Conservation (phyloP, 2,888 invertebrate genomes). For the Andrena praecox region DNA sequence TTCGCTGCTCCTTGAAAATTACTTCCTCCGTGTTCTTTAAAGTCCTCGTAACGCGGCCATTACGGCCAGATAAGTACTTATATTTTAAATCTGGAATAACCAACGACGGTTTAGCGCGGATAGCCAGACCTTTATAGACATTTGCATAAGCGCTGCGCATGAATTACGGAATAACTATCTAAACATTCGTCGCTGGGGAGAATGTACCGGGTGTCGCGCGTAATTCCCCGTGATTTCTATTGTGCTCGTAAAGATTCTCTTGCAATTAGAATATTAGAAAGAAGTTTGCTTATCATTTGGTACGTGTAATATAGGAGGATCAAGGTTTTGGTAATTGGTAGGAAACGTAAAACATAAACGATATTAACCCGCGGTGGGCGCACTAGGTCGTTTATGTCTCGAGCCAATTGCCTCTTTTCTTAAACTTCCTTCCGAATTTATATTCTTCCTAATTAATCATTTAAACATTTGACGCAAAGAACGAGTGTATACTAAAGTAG, state of each 20-base stretch:
- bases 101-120: not conserved
- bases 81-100: slow-evolving; percentile 25
- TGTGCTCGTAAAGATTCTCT: too few relatives aligned
- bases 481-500: too few relatives aligned
- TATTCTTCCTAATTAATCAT: too few relatives aligned
- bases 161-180: slow-evolving; percentile 18
- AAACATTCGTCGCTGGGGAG: slow-evolving; percentile 3
- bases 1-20: not conserved
- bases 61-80: slow-evolving; percentile 5
- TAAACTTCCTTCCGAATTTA: too few relatives aligned
- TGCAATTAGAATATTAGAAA: too few relatives aligned
- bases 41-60: slow-evolving; percentile 12
- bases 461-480: too few relatives aligned
- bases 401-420: too few relatives aligned
- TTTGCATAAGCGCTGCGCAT: slow-evolving; percentile 12
- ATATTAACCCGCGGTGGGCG: too few relatives aligned
- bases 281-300: not conserved
- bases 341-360: not conserved
- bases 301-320: not conserved
- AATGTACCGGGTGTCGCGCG: not conserved
- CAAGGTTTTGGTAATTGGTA: not conserved
- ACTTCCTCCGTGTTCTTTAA: not conserved
- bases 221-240: not conserved
- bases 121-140: slow-evolving; percentile 19
- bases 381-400: too few relatives aligned